Evolutionary conservation across 2,888 invertebrate genomes (phyloP), one percentile per base, ranked within the genome.

Genomic region (Drosophila macrospina): DNA sequence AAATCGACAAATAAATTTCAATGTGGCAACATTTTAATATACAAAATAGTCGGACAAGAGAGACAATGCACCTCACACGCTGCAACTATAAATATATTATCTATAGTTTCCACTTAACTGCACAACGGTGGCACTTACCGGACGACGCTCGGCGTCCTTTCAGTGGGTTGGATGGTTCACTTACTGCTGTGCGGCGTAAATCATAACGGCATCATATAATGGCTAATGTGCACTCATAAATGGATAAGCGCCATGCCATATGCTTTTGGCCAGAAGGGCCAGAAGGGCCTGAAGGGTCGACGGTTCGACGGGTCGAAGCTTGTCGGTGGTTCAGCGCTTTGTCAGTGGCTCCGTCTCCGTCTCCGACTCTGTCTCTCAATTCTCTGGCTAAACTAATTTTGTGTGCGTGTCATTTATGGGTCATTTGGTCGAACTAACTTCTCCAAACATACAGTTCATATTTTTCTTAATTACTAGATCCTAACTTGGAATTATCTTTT

Each of bases 31-130:
- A 88, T 88, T 86, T 86, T 80, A 88, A 84, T 88, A 84, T 84
- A 84, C 81, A 80, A 84, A 83, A 83, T 67, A 74, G 74, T 41
- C 63, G 28, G 36, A 41, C 50, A 10, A 36, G 57, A 36, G 57
- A 57, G 57, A 52, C 60, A 60, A 68, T 62, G 73, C 65, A 70
- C 20, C 73, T 52, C 59, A 62, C 69, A 68, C 60, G 1, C 56
- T 73, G 83, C 68, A 74, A 69, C 81, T 74, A 85, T 79, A 85
- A 89, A 88, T 86, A 83, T 88, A 88, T 91, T 91, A 91, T 91
- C 91, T 91, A 91, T 90, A 90, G 90, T 91, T 91, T 91, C 91
- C 91, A 88, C 90, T 90, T 83, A 91, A 82, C 84, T 91, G 91
- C 90, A 89, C 91, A 91, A 52, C 85, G 42, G 56, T 71, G 65